Evolutionary conservation across 2,888 invertebrate genomes (phyloP), one percentile per base, ranked within the genome.

Genomic region (Brachyopa scutellaris): DNA sequence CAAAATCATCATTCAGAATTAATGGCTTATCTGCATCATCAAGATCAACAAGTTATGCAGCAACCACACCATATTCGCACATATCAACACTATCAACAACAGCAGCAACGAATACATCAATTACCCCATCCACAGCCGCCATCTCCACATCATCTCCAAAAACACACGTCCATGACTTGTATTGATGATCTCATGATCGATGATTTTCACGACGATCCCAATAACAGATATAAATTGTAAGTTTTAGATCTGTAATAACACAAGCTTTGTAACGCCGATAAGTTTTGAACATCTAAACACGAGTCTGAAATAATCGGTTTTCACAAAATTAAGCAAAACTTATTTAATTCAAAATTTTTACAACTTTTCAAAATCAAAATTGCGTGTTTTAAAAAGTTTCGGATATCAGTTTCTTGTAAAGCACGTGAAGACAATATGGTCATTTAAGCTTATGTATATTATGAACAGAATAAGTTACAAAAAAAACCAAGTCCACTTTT

Each of bases 131-230:
- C 86, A 33, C 86, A 85, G 17, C 85, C 86, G 84, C 49, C 73
- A n/a, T 84, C 84, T 1, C 82, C 84, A 1, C 84, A 78, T 23
- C 73, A 79, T 8, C 80, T 84, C 19, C 85, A 84, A 23, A 85
- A 86, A 9, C 76, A 62, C 17, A 51, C 78, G 17, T 47, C 76
- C 5, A 78, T 85, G 26, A 85, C 78, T 11, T 86, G 85, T 23
- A 79, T 87, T 74, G 83, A 89, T 62, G 89, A 89, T 57, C 84
- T 90, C 7, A 87, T 90, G 85, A 89, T 89, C 82, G 90, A 89
- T 19, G 89, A 90, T 19, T 88, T 87, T 47, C 88, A 88, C 6
- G 89, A 90, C 11, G 88, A 89, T 64, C 87, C 87, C 0, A 86
- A 83, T 15, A 84, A 86, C 13, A 85, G 88, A 11, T 90, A 87